phyloP scores from a whole-genome alignment of 2,797 vertebrate genomes.

The Takifugu ocellatus region DNA sequence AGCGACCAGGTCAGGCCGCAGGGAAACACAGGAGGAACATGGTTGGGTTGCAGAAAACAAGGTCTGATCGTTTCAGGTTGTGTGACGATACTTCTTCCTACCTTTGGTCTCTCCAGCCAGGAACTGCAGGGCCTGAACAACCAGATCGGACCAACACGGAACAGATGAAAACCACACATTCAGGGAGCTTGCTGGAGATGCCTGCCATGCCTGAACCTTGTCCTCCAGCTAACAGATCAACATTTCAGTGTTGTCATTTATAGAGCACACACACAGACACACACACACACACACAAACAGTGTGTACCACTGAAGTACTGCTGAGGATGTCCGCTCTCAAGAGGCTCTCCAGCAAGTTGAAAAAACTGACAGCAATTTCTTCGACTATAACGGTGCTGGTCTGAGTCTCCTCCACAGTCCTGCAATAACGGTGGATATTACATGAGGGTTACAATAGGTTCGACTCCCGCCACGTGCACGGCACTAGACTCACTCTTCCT shows the following conservation, averaged over 20 bases:
- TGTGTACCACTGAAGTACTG: conserved; percentile 82
- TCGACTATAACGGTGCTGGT: conserved; percentile 84
- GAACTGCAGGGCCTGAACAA: conserved; percentile 89
- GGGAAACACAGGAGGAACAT: not conserved
- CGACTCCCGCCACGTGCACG: not conserved
- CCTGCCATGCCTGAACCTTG: conserved; percentile 91
- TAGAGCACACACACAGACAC: not conserved
- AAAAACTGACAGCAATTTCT: conserved; percentile 92
- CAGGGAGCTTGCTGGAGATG: conserved; percentile 88
- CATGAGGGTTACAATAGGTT: not conserved
- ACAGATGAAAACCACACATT: conserved; percentile 91
- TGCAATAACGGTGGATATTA: conserved; percentile 47
- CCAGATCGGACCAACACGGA: conserved; percentile 93
- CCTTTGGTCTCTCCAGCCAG: conserved; percentile 90
- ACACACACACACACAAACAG: not conserved
- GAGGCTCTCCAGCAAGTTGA: conserved; percentile 88
- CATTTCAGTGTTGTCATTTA: not conserved
- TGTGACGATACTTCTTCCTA: conserved; percentile 42
- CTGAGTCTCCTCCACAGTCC: conserved; percentile 87
- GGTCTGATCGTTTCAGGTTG: not conserved
- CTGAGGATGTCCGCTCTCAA: conserved; percentile 81
- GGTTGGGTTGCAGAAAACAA: not conserved
- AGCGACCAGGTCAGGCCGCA: not conserved
- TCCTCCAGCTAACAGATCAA: conserved; percentile 84
- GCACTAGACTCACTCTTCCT: conserved; percentile 89